These are phyloP conservation scores for Theonella swinhoei DNA, from an alignment of 37 sponge, comb jelly and placozoan genomes.

Conservation along the genomic window DNA sequence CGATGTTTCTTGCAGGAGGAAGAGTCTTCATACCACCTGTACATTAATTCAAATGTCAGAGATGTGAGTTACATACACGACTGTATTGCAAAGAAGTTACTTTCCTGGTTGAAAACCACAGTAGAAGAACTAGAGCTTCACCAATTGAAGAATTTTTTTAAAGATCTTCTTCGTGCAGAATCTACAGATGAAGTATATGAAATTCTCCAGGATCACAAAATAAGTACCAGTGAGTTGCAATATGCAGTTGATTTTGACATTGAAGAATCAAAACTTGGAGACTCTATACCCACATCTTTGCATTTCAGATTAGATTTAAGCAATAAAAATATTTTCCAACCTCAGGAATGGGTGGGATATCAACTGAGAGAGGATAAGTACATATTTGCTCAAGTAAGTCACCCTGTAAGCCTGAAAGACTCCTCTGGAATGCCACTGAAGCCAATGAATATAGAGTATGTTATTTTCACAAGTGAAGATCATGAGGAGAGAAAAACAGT, in stretches of 20 bases:
- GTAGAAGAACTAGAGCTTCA: neutral
- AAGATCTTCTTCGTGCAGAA: neutral
- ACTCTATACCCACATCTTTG: slow-evolving; percentile 21
- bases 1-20: neutral
- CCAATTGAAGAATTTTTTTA: neutral
- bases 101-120: neutral
- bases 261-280: slow-evolving; percentile 8
- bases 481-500: slow-evolving; percentile 13
- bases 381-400: slow-evolving; percentile 49
- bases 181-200: neutral
- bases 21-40: neutral
- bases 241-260: neutral
- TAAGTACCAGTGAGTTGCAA: neutral
- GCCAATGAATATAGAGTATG: slow-evolving; percentile 6
- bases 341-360: slow-evolving; percentile 65
- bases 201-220: neutral
- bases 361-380: slow-evolving; percentile 24
- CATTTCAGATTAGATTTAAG: slow-evolving; percentile 26
- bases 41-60: neutral
- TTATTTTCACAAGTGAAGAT: slow-evolving; percentile 7
- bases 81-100: neutral
- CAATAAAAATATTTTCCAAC: slow-evolving; percentile 35
- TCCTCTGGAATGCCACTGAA: neutral
- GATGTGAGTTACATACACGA: neutral
- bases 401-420: slow-evolving; percentile 8